Percentiles rank a stretch among this genome's conserved stretches.
phyloP scores from a whole-genome alignment of 2,797 vertebrate genomes.

The Notolabrus celidotus region DNA sequence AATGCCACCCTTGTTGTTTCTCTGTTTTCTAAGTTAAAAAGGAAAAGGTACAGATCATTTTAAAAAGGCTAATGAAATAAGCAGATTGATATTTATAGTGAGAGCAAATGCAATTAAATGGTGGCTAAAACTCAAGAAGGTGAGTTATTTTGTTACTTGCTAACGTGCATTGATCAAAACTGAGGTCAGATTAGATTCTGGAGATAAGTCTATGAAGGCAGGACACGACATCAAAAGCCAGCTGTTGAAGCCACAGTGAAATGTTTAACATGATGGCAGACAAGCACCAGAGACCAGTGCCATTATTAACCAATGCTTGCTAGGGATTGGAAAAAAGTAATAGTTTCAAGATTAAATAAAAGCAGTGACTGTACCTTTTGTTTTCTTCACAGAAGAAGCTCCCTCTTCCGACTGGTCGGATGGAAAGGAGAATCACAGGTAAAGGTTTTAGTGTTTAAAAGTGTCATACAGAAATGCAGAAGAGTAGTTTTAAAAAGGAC shows the following conservation, averaged over 20 bases:
- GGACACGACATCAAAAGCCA: too few relatives aligned
- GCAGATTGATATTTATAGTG: conserved; percentile 3
- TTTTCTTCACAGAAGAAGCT: conserved; percentile 79
- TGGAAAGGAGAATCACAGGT: conserved; percentile 22
- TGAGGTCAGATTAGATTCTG: background rate
- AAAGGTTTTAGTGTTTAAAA: conserved; percentile 6
- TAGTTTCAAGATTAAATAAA: background rate
- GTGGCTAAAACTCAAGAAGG: background rate
- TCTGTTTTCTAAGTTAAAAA: conserved; percentile 64
- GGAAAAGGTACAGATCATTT: conserved; percentile 14
- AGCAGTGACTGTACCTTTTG: conserved; percentile 77
- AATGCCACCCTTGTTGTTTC: conserved; percentile 34
- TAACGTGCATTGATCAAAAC: too few relatives aligned
- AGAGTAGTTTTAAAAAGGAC: background rate
- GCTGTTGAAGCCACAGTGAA: too few relatives aligned
- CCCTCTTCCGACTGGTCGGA: conserved; percentile 76
- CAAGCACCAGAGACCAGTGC: too few relatives aligned
- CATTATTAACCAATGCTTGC: background rate
- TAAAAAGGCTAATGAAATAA: background rate
- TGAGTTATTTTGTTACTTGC: too few relatives aligned
- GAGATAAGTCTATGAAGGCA: too few relatives aligned
- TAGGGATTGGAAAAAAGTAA: background rate
- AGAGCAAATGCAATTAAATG: background rate
- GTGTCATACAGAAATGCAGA: background rate
- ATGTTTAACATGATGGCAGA: too few relatives aligned